Evolutionary conservation across 2,797 vertebrate species (phyloP).

Genomic region (Lemur catta): DNA sequence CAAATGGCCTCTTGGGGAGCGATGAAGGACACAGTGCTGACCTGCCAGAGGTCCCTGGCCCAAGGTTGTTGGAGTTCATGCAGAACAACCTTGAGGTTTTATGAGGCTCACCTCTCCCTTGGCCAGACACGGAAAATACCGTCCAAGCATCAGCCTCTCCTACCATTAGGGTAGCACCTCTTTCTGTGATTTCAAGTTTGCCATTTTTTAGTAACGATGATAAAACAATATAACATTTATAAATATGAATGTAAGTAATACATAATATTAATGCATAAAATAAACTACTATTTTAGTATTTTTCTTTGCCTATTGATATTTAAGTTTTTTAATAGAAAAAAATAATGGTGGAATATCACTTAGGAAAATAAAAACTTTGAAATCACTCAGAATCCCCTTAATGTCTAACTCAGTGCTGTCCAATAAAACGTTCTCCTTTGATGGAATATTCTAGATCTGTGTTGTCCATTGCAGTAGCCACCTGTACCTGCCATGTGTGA

Average conservation of each 20-base stretch:
- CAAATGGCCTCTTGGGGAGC: background rate
- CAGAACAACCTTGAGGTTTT: background rate
- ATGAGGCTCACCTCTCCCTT: background rate
- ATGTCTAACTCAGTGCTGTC: background rate
- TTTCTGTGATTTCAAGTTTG: background rate
- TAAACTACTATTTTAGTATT: background rate
- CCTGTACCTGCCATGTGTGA: accelerated
- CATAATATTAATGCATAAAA: background rate
- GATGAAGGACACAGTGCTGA: background rate
- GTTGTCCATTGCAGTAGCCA: background rate
- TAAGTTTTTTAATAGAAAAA: background rate
- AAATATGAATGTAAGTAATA: background rate
- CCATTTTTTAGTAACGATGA: background rate
- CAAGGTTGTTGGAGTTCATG: background rate
- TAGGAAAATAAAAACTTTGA: background rate
- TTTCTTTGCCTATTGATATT: background rate
- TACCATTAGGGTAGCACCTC: background rate
- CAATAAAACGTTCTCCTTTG: background rate
- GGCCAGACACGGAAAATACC: background rate
- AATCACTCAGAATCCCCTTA: background rate
- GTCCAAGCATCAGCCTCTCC: accelerated
- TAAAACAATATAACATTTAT: background rate
- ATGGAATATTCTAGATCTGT: background rate
- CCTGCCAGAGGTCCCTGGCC: background rate
- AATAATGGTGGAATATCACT: background rate